phyloP scores from a whole-genome alignment of 2,888 invertebrate genomes.

The Melinaea marsaeus region DNA sequence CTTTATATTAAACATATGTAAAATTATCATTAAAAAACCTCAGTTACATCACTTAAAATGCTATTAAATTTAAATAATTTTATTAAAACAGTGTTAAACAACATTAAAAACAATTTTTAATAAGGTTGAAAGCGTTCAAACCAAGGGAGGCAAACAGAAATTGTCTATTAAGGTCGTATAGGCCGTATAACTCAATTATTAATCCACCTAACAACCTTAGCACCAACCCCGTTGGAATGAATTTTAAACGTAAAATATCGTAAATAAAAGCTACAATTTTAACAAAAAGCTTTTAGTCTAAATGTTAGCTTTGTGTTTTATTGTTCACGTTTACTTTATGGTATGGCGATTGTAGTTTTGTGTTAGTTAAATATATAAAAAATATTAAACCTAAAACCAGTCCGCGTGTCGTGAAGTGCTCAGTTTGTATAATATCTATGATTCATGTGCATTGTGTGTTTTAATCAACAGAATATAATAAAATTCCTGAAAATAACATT shows the following conservation, averaged over 20 bases:
- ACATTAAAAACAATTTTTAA: constrained; percentile 27
- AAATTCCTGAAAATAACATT: too few species aligned
- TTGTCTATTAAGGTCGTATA: constrained; percentile 33
- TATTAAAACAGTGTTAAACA: neutral
- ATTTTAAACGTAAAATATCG: constrained; percentile 21
- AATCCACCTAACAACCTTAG: constrained; percentile 15
- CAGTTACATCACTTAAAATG: neutral
- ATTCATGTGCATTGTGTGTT: too few species aligned
- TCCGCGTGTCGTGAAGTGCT: too few species aligned
- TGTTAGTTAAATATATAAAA: constrained; percentile 4
- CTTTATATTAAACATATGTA: too few species aligned
- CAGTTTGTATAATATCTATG: too few species aligned
- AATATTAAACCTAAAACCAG: too few species aligned
- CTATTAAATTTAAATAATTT: neutral
- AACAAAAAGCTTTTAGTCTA: constrained; percentile 30
- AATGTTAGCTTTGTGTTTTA: constrained; percentile 29
- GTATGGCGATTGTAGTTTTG: constrained; percentile 21
- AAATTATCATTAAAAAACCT: too few species aligned
- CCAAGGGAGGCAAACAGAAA: constrained; percentile 30
- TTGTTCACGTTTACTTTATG: constrained; percentile 27
- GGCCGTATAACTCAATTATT: constrained; percentile 42
- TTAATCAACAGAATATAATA: too few species aligned
- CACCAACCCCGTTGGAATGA: too few species aligned
- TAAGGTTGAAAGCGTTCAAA: constrained; percentile 28
- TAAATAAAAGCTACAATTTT: constrained; percentile 29